Evolutionary conservation across 2,888 invertebrate species (phyloP).

Genomic region (Tenthredo mesomela): DNA sequence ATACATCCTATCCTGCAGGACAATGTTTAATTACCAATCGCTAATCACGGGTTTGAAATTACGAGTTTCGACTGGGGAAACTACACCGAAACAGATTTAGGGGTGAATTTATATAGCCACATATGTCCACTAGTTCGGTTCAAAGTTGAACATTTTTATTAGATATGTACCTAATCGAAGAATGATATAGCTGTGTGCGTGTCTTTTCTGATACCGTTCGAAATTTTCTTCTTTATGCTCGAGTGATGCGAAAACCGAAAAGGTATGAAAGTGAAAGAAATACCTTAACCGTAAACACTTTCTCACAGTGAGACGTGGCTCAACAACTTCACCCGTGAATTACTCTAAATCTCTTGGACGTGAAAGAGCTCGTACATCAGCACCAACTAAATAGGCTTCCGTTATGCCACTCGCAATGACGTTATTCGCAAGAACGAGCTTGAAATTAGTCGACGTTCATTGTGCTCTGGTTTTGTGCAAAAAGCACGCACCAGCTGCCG

Average conservation of each 20-base stretch:
- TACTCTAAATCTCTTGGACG: background rate
- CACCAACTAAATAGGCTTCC: background rate
- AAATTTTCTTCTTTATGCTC: background rate
- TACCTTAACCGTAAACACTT: background rate
- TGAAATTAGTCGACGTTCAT: conserved; percentile 15
- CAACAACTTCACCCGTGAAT: background rate
- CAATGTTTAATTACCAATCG: conserved; percentile 43
- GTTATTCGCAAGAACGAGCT: conserved; percentile 36
- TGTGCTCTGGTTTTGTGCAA: conserved; percentile 8
- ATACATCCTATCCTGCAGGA: conserved; percentile 22
- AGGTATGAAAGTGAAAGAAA: background rate
- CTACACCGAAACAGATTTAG: background rate
- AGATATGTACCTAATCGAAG: too few species aligned
- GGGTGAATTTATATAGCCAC: background rate
- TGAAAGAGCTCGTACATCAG: background rate
- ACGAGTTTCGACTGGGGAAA: background rate
- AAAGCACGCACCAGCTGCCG: conserved; percentile 24
- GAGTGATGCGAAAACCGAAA: background rate
- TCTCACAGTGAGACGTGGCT: background rate
- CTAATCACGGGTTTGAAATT: conserved; percentile 44
- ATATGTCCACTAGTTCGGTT: background rate
- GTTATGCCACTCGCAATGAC: background rate
- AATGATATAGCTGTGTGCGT: too few species aligned
- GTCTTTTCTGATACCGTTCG: too few species aligned
- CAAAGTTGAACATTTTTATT: background rate